A percentile compares a stretch with the other conserved stretches of the same genome.
These are phyloP conservation scores for Phenganax subtilis DNA, from an alignment of 92 coral and sea anemone species.

Conservation along the genomic window DNA sequence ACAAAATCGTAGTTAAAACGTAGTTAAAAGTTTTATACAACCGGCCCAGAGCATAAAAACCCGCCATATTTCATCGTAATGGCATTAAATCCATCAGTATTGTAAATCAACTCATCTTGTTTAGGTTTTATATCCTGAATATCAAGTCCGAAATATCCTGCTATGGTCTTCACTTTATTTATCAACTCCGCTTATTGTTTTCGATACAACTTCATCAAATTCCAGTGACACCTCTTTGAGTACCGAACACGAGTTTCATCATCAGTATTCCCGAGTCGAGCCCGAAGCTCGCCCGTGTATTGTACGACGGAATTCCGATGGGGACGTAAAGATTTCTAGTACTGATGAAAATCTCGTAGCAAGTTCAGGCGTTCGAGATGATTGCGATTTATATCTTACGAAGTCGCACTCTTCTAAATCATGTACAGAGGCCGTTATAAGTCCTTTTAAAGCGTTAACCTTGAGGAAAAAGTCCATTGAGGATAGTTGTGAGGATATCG, in stretches of 20 bases:
- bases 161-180: slow-evolving; percentile 87
- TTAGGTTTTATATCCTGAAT: slow-evolving; percentile 83
- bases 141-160: slow-evolving; percentile 75
- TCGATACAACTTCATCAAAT: slow-evolving; percentile 37
- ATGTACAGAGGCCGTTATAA: not conserved
- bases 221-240: not conserved
- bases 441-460: not conserved
- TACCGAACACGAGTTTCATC: slow-evolving; percentile 4
- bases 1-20: too few relatives aligned
- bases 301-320: slow-evolving; percentile 36
- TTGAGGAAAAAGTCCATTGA: not conserved
- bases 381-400: slow-evolving; percentile 30
- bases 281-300: slow-evolving; percentile 27
- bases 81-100: too few relatives aligned
- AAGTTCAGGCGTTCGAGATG: slow-evolving; percentile 16
- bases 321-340: slow-evolving; percentile 23
- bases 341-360: not conserved
- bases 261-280: not conserved
- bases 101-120: not conserved
- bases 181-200: slow-evolving; percentile 56
- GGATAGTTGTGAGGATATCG: not conserved
- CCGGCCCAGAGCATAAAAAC: not conserved
- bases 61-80: too few relatives aligned
- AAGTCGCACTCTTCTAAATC: slow-evolving; percentile 24
- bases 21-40: too few relatives aligned